Evolutionary conservation across 2,888 invertebrate species (phyloP).

Genomic region (Caenorhabditis becei): DNA sequence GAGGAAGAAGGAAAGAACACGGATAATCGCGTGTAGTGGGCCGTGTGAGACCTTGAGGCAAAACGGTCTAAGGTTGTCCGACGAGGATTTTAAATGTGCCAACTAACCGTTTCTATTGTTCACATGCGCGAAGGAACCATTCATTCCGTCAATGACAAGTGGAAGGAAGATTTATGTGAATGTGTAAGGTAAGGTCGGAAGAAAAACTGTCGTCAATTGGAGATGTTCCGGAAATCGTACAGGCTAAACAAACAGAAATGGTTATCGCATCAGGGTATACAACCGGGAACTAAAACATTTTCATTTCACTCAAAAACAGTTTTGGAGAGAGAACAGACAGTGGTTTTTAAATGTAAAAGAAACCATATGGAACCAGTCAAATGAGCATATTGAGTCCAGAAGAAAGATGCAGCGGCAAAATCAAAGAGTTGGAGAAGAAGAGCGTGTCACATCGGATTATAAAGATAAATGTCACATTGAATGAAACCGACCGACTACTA

Average conservation of each 20-base stretch:
- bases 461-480: slow-evolving; percentile 49
- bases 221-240: background rate
- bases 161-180: slow-evolving; percentile 42
- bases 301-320: too few relatives aligned
- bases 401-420: slow-evolving; percentile 27
- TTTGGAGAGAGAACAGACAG: background rate
- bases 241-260: slow-evolving; percentile 1
- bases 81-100: slow-evolving; percentile 53
- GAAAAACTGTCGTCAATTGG: slow-evolving; percentile 26
- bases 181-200: slow-evolving; percentile 13
- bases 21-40: slow-evolving; percentile 24
- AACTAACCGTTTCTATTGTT: slow-evolving; percentile 58
- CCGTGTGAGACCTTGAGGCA: slow-evolving; percentile 51
- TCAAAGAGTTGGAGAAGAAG: slow-evolving; percentile 36
- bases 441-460: slow-evolving; percentile 49
- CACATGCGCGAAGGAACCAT: slow-evolving; percentile 49
- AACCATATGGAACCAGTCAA: slow-evolving; percentile 30
- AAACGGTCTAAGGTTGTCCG: slow-evolving; percentile 57
- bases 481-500: background rate
- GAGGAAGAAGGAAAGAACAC: slow-evolving; percentile 17
- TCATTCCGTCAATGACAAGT: slow-evolving; percentile 60
- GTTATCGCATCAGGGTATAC: too few relatives aligned
- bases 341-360: background rate
- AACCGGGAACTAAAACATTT: too few relatives aligned
- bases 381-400: slow-evolving; percentile 26